Base-by-base conservation (phyloP, 2,113 vertebrate species). In the Hylia prasina region DNA sequence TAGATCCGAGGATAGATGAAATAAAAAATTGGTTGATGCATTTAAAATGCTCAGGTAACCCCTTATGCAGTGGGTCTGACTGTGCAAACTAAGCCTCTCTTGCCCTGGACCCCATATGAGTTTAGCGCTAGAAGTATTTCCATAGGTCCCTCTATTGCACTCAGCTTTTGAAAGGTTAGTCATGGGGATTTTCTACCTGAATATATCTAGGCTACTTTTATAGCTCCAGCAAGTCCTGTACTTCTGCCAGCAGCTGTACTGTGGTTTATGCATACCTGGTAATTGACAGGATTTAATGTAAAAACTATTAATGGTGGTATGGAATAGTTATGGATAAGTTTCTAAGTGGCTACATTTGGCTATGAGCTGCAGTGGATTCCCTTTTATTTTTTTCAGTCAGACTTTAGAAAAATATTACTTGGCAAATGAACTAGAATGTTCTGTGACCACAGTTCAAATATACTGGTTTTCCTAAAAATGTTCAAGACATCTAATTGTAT, bases 241-340 rank as follows among this genome's bases (percentile, higher is more conserved):
- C 78, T 87, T 94, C 63, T 84, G 84, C 90, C 91, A 73, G 63
- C 53, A 94, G 58, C 27, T 79, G 28, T 42, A 9, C 50, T 96
- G 94, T 93, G 88, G 94, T 96, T 97, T 97, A 92, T 82, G 48
- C 7, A 13, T 89, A 90, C 65, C 71, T 48, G 35, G 12, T 89
- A 87, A 94, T 94, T 93, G 95, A 79, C 25, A 19, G 56, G 42
- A 89, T 91, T 96, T 92, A 35, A 85, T 79, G 51, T 94, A 81
- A 94, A 96, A 97, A 78, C 89, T 94, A 82, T 63, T 87, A 97
- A 78, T 72, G 93, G 80, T 33, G 64, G 45, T 65, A 65, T 85
- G 89, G 37, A 96, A 87, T 65, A 72, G 51, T 87, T 84, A 82
- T 80, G 37, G 73, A 68, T 83, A 78, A 77, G 45, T 61, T 93